Base-by-base conservation (phyloP, 2,797 vertebrate genomes). In the Hoplostethus mediterraneus region DNA sequence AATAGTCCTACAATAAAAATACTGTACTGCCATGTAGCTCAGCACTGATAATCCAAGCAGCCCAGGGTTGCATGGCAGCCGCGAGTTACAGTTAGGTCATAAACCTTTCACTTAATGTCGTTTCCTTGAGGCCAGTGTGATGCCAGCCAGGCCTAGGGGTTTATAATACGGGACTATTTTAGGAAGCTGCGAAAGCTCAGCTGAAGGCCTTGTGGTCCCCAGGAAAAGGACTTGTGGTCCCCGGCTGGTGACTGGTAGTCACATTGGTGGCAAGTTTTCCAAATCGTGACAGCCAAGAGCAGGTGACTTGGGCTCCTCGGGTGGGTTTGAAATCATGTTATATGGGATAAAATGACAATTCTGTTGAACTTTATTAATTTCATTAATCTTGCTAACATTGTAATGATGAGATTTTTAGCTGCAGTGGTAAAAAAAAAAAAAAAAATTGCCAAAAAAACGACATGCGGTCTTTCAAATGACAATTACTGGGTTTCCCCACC, bases 111-210 rank as follows among this genome's bases (percentile, higher is more conserved):
- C 75, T 89, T 62, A 52, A 87, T 73, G 75, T 38, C 13, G 72
- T 81, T 89, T 91, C 82, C 85, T 89, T 86, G 63, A 81, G 88
- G 84, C 79, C 67, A 55, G 87, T 59, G 73, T 64, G 82, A 88
- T 85, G 85, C 65, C 82, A 68, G 79, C 52, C 67, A 75, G 85
- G 72, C 88, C 88, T 89, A 81, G 77, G 83, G 79, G 77, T 67
- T 52, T 81, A 77, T 83, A 90, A 86, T 73, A 73, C 51, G 54
- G 58, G 69, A 73, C 88, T 94, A 94, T 94, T 94, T 93, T 87
- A 42, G 83, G 93, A 90, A 81, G 77, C 82, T 81, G 82, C 64
- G 56, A 89, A 87, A 92, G 87, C 87, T 85, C 90, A 88, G 82
- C 74, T 77, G 72, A 86, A 90, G 87, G 85, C 81, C 82, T 87